Conservation (phyloP, 1,140 invertebrate species). For the Anastatus disparis region DNA sequence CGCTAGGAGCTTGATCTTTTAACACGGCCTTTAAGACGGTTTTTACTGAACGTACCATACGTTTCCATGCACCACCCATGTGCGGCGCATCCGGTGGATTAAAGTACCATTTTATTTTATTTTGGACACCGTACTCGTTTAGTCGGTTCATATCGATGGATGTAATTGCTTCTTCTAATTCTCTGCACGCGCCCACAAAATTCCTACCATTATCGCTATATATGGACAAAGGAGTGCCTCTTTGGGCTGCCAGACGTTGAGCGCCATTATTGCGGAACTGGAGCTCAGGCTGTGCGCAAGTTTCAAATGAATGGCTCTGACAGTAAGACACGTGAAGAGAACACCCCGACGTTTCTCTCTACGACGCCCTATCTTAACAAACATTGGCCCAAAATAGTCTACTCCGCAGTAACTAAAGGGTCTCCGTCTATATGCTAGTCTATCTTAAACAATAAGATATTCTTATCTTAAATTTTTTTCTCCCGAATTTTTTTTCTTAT, state of each 20-base stretch:
- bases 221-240: conserved; percentile 6
- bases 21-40: neutral
- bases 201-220: conserved; percentile 33
- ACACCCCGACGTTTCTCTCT: too few species aligned
- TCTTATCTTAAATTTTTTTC: too few species aligned
- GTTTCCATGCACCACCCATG: too few species aligned
- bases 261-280: conserved; percentile 28
- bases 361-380: too few species aligned
- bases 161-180: neutral
- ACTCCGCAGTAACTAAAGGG: too few species aligned
- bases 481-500: too few species aligned
- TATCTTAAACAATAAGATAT: too few species aligned
- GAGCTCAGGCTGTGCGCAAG: conserved; percentile 37
- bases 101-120: neutral
- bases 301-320: too few species aligned
- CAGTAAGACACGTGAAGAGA: too few species aligned
- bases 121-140: neutral
- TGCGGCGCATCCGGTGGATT: neutral
- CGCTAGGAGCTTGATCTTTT: neutral
- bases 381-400: too few species aligned
- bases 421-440: too few species aligned
- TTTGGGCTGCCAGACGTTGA: neutral
- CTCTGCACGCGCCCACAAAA: conserved; percentile 16
- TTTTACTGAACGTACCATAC: neutral
- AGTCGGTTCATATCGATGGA: neutral